Percentiles rank a stretch among this genome's conserved stretches.
These are phyloP conservation scores for Morone chrysops DNA, from an alignment of 2,113 vertebrate species.

Conservation along the genomic window DNA sequence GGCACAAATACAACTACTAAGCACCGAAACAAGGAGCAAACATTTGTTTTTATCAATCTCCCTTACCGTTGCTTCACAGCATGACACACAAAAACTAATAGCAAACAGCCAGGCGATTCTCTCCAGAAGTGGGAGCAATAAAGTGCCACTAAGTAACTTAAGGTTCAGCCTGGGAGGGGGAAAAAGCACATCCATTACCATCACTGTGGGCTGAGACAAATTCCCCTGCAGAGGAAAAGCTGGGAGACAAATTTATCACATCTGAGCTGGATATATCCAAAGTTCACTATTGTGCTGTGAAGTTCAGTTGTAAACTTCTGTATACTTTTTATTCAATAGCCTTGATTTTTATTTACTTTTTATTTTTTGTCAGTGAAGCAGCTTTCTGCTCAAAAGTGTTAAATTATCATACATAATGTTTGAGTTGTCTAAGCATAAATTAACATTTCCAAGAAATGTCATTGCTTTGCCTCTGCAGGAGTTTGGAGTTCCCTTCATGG, in stretches of 20 bases:
- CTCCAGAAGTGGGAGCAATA: slow-evolving; percentile 32
- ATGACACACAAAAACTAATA: slow-evolving; percentile 12
- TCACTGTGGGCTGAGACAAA: slow-evolving; percentile 29
- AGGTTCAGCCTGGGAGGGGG: slow-evolving; percentile 1
- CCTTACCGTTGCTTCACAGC: slow-evolving; percentile 9
- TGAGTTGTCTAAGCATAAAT: too few relatives aligned
- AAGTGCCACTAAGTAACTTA: slow-evolving; percentile 45
- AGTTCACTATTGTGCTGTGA: not conserved
- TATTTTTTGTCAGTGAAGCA: not conserved
- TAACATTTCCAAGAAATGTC: not conserved
- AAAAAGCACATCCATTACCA: slow-evolving; percentile 17
- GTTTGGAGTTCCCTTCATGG: slow-evolving; percentile 94
- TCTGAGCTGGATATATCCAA: not conserved
- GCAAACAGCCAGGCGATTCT: slow-evolving; percentile 1
- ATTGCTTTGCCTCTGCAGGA: slow-evolving; percentile 83
- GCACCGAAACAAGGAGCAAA: slow-evolving; percentile 6
- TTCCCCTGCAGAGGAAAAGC: slow-evolving; percentile 26
- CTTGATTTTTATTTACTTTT: not conserved
- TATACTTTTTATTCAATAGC: not conserved
- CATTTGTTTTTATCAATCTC: slow-evolving; percentile 4
- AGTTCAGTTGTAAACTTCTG: not conserved
- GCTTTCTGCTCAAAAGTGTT: not conserved
- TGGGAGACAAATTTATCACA: slow-evolving; percentile 7
- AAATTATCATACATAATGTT: too few relatives aligned
- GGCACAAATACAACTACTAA: slow-evolving; percentile 9